These are phyloP conservation scores for Drosophila albomicans DNA, from an alignment of 1,140 invertebrate species.

Conservation along the genomic window DNA sequence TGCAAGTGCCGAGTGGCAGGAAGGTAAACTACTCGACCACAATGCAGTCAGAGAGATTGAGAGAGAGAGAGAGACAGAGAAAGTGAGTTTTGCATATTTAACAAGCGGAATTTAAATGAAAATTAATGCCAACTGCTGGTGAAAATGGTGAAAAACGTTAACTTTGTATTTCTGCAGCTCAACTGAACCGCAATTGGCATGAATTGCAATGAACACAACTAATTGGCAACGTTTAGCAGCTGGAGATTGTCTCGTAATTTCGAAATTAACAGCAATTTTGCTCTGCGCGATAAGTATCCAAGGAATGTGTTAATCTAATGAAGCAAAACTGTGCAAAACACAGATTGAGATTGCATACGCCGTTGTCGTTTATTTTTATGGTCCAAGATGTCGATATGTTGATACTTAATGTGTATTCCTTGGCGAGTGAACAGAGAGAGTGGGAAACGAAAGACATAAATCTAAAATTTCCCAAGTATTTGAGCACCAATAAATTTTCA, in stretches of 20 bases:
- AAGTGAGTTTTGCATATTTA: constrained; percentile 64
- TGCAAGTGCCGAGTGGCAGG: not conserved
- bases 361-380: constrained; percentile 22
- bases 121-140: constrained; percentile 54
- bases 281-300: not conserved
- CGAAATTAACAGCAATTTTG: constrained; percentile 46
- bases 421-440: no score
- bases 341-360: constrained; percentile 14
- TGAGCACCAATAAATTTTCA: constrained; percentile 79
- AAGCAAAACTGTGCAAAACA: constrained; percentile 11
- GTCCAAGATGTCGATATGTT: constrained; percentile 17
- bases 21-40: constrained; percentile 14
- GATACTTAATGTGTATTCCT: constrained; percentile 11
- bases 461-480: constrained; percentile 72
- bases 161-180: constrained; percentile 16
- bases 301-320: constrained; percentile 18
- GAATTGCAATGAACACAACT: constrained; percentile 29
- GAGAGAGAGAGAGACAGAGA: constrained; percentile 5
- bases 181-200: constrained; percentile 27
- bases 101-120: constrained; percentile 74
- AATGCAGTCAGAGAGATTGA: constrained; percentile 14
- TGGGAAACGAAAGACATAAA: constrained; percentile 55
- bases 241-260: constrained; percentile 30
- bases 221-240: constrained; percentile 32
- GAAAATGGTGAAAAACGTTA: constrained; percentile 7